Percentiles rank a stretch among this genome's conserved stretches.
phyloP scores from a whole-genome alignment of 1,140 invertebrate genomes.

The Drosophila pruinosa region DNA sequence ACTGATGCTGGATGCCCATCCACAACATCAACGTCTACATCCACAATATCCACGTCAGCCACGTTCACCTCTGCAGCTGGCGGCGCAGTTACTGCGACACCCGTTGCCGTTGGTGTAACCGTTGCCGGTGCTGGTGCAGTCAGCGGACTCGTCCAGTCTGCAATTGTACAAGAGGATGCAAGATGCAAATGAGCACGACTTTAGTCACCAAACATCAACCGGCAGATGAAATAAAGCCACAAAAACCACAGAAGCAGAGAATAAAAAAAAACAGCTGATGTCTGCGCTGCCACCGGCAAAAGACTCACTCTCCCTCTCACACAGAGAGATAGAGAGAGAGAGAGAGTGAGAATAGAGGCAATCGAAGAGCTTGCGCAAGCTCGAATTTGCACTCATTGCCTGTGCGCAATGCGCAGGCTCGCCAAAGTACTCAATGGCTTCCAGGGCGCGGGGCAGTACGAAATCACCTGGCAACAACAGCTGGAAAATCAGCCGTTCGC shows the following conservation, averaged over 20 bases:
- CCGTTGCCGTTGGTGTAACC: conserved; percentile 20
- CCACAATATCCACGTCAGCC: conserved; percentile 34
- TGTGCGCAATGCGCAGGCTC: conserved; percentile 64
- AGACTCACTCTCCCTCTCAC: conserved; percentile 7
- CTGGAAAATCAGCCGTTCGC: conserved; percentile 81
- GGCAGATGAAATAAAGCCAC: conserved; percentile 43
- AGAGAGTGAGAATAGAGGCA: not conserved
- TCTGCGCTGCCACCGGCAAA: conserved; percentile 45
- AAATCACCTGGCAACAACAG: conserved; percentile 83
- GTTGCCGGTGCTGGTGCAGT: conserved; percentile 51
- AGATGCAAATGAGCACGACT: conserved; percentile 24
- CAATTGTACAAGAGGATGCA: conserved; percentile 24
- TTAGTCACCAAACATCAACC: conserved; percentile 59
- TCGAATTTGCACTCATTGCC: conserved; percentile 34
- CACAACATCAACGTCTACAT: conserved; percentile 66
- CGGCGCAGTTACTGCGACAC: conserved; percentile 32
- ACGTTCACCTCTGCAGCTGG: conserved; percentile 36
- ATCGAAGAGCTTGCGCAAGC: conserved; percentile 41
- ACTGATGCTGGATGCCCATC: conserved; percentile 72
- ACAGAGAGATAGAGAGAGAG: not conserved
- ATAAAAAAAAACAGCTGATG: conserved; percentile 72
- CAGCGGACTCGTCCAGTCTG: conserved; percentile 80
- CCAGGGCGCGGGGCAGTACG: conserved; percentile 30
- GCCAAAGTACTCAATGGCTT: conserved; percentile 52
- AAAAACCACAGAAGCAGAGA: conserved; percentile 32